A percentile compares a stretch with the other conserved stretches of the same genome.
phyloP scores from a whole-genome alignment of 2,797 vertebrate species.

The Sebastes minor region DNA sequence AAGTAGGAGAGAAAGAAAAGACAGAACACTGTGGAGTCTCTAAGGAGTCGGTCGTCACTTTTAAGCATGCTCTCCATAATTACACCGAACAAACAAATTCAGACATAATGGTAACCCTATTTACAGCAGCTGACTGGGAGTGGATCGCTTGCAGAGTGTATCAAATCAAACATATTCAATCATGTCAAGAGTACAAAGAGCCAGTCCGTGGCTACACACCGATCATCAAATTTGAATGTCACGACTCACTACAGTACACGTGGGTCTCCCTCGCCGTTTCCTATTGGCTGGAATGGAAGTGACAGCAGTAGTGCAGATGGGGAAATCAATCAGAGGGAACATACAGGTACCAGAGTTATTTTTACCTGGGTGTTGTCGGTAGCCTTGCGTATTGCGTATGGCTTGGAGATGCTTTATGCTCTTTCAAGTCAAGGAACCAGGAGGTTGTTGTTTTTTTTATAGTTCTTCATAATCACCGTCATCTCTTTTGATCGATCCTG shows the following conservation, averaged over 20 bases:
- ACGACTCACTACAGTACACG: slow-evolving; percentile 23
- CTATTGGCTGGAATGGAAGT: slow-evolving; percentile 49
- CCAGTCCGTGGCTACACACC: not conserved
- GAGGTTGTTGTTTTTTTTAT: slow-evolving; percentile 71
- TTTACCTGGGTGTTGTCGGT: slow-evolving; percentile 42
- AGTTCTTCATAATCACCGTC: slow-evolving; percentile 96
- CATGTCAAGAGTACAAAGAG: slow-evolving; percentile 38
- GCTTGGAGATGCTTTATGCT: slow-evolving; percentile 72
- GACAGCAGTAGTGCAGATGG: slow-evolving; percentile 46
- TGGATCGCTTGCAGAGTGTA: slow-evolving; percentile 22
- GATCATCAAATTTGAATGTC: not conserved
- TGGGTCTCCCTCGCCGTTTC: slow-evolving; percentile 17
- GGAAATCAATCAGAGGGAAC: slow-evolving; percentile 23
- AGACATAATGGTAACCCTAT: slow-evolving; percentile 49
- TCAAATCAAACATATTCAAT: slow-evolving; percentile 33
- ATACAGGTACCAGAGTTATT: slow-evolving; percentile 21
- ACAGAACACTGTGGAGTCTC: slow-evolving; percentile 33
- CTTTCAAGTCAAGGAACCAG: slow-evolving; percentile 50
- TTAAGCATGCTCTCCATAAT: slow-evolving; percentile 68
- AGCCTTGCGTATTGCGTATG: slow-evolving; percentile 65
- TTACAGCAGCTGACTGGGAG: slow-evolving; percentile 54
- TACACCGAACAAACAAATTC: slow-evolving; percentile 60
- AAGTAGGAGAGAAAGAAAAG: slow-evolving; percentile 23
- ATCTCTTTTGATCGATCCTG: slow-evolving; percentile 74
- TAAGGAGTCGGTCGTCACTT: slow-evolving; percentile 43